Percentiles rank a stretch among this genome's conserved stretches.
Evolutionary conservation across 2,113 vertebrate species (phyloP).

Genomic region (Hystrix brachyura): DNA sequence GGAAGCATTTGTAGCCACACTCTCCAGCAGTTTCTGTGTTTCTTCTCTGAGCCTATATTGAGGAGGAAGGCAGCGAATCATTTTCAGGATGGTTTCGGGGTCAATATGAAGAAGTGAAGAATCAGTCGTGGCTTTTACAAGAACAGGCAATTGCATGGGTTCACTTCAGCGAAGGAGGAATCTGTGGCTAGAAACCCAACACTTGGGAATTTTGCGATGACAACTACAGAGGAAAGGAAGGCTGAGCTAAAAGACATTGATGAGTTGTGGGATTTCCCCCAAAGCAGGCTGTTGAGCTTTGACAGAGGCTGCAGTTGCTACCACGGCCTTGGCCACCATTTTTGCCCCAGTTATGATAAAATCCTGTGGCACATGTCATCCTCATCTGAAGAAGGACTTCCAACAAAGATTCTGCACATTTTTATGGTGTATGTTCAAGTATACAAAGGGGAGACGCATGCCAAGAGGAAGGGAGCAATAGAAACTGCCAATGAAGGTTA

Average conservation of each 20-base stretch:
- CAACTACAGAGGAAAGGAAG: background rate
- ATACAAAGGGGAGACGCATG: background rate
- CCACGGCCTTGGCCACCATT: background rate
- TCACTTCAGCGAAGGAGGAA: background rate
- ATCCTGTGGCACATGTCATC: background rate
- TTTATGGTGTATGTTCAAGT: background rate
- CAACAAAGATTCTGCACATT: background rate
- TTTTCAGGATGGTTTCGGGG: background rate
- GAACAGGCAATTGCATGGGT: background rate
- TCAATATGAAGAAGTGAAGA: background rate
- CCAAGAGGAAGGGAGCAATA: background rate
- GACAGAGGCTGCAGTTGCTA: background rate
- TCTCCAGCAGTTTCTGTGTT: background rate
- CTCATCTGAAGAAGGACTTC: background rate
- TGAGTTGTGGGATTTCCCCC: background rate
- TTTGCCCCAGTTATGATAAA: background rate
- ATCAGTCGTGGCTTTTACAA: background rate
- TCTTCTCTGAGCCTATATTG: background rate
- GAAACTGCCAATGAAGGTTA: background rate
- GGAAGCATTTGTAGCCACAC: background rate
- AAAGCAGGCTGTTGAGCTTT: background rate
- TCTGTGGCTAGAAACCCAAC: background rate
- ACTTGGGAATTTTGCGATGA: background rate
- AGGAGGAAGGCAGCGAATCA: background rate
- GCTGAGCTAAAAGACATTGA: background rate